Conservation (phyloP, 64 coral and sea anemone species). For the Anthopleura sola region DNA sequence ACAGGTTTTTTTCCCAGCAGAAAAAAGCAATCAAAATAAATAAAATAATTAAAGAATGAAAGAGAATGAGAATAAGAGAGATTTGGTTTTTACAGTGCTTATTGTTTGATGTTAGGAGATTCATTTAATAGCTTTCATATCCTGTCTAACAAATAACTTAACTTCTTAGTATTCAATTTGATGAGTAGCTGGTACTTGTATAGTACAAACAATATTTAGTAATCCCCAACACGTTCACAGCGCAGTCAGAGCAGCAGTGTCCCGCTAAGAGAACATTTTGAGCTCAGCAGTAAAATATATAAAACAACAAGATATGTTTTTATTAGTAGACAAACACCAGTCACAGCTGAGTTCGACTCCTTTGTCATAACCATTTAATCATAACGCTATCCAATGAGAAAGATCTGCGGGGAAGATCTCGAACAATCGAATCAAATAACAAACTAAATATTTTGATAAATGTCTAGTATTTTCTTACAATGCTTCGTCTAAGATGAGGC, state of each 20-base stretch:
- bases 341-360: neutral
- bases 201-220: neutral
- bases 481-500: neutral
- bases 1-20: too few species aligned
- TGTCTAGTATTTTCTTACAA: neutral
- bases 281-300: slow-evolving; percentile 2
- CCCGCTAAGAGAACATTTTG: slow-evolving; percentile 18
- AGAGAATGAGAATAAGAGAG: neutral
- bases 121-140: neutral
- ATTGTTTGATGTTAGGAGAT: too few species aligned
- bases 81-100: too few species aligned
- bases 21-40: neutral
- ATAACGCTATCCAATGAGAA: neutral
- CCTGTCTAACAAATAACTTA: neutral
- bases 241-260: neutral
- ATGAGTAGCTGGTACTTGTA: neutral
- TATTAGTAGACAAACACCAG: neutral
- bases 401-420: neutral
- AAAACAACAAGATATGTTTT: neutral
- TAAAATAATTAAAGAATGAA: too few species aligned
- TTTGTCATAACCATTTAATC: neutral
- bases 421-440: neutral
- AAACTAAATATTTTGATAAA: slow-evolving; percentile 1
- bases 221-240: neutral
- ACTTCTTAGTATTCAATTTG: neutral